Conservation (phyloP, 2,888 invertebrate genomes). For the Xylota sylvarum region DNA sequence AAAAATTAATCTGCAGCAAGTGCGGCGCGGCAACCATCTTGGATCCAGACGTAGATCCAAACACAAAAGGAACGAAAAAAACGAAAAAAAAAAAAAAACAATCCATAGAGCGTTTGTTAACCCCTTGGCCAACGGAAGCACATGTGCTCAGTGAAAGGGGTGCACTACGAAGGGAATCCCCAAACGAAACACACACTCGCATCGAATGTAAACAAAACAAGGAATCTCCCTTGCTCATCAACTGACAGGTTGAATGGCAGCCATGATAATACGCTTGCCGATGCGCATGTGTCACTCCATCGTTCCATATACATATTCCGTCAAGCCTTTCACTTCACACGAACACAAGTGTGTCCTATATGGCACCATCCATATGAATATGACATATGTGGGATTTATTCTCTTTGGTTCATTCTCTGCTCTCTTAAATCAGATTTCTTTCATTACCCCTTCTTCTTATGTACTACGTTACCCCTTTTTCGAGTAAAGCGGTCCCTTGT, state of each 20-base stretch:
- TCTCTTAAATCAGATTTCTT: constrained; percentile 49
- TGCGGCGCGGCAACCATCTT: constrained; percentile 75
- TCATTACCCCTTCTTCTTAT: constrained; percentile 54
- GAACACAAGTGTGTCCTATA: neutral
- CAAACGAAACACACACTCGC: constrained; percentile 63
- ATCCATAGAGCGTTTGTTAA: constrained; percentile 73
- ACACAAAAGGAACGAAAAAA: constrained; percentile 2
- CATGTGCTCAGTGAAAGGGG: constrained; percentile 68
- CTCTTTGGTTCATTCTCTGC: constrained; percentile 16
- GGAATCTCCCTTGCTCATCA: constrained; percentile 52
- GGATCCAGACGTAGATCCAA: constrained; percentile 63
- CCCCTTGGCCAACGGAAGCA: constrained; percentile 66
- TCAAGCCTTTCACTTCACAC: constrained; percentile 42
- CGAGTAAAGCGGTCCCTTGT: neutral
- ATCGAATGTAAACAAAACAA: constrained; percentile 74
- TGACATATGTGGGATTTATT: constrained; percentile 4
- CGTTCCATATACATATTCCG: neutral
- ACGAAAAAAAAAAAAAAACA: constrained; percentile 27
- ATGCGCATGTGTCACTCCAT: constrained; percentile 59
- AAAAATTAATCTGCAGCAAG: constrained; percentile 68
- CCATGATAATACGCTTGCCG: constrained; percentile 61
- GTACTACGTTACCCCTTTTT: constrained; percentile 49
- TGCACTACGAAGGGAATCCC: constrained; percentile 70
- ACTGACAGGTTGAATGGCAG: constrained; percentile 72
- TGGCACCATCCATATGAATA: neutral